Conservation (phyloP, 2,797 vertebrate genomes). For the Hippocampus kuda region DNA sequence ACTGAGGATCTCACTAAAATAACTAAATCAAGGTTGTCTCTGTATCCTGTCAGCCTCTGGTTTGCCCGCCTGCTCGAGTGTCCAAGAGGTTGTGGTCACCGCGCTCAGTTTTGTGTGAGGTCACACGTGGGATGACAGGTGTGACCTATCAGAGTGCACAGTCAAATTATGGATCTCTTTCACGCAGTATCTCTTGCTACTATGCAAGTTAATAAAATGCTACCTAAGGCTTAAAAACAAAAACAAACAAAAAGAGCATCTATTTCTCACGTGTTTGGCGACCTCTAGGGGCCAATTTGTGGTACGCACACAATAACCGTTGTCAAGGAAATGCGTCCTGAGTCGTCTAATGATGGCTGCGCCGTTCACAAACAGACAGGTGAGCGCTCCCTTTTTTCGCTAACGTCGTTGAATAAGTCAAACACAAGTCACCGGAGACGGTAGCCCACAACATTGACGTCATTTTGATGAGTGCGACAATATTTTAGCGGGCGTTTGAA, state of each 20-base stretch:
- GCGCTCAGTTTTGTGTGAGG: not conserved
- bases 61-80: not conserved
- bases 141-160: not conserved
- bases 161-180: not conserved
- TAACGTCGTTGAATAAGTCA: not conserved
- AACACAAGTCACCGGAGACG: not conserved
- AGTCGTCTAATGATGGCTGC: slow-evolving; percentile 38
- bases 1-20: not conserved
- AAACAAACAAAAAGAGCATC: too few species aligned
- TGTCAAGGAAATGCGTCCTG: slow-evolving; percentile 56
- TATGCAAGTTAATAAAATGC: too few species aligned
- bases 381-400: not conserved
- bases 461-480: not conserved
- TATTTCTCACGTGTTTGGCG: not conserved
- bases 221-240: too few species aligned
- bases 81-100: slow-evolving; percentile 1
- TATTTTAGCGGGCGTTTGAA: not conserved
- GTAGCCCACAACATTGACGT: not conserved
- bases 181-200: too few species aligned
- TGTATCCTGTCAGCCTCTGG: not conserved
- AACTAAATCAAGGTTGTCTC: not conserved
- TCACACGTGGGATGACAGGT: not conserved
- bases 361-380: slow-evolving; percentile 24
- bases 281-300: slow-evolving; percentile 28
- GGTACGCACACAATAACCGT: not conserved